Percentiles rank a stretch among this genome's conserved stretches.
These are phyloP conservation scores for Blastomussa wellsi DNA, from an alignment of 92 coral and sea anemone genomes.

Conservation along the genomic window DNA sequence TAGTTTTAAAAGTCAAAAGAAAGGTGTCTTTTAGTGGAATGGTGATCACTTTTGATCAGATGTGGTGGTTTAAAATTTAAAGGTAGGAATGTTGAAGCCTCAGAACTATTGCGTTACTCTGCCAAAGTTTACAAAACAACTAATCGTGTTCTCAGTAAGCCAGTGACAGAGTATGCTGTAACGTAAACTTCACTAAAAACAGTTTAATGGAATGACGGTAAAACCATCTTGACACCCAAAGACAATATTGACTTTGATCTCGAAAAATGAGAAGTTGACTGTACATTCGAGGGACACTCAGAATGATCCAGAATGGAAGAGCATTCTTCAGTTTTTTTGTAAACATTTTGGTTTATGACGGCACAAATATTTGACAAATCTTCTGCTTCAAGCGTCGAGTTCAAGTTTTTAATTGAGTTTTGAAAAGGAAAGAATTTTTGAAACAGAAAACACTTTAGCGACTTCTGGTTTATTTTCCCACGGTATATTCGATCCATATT, in stretches of 20 bases:
- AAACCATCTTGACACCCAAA: constrained; percentile 27
- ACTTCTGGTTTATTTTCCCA: constrained; percentile 44
- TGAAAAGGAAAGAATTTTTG: not conserved
- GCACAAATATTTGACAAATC: constrained; percentile 33
- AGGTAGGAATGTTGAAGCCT: not conserved
- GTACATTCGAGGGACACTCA: constrained; percentile 17
- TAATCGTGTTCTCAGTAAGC: constrained; percentile 17
- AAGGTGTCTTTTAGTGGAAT: not conserved
- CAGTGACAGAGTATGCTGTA: constrained; percentile 16
- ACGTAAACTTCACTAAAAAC: constrained; percentile 13
- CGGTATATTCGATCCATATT: constrained; percentile 57
- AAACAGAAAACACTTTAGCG: constrained; percentile 16
- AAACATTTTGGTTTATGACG: constrained; percentile 40
- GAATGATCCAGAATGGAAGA: constrained; percentile 8
- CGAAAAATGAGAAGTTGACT: constrained; percentile 30
- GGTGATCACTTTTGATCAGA: not conserved
- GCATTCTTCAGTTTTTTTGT: constrained; percentile 10
- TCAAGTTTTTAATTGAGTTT: not conserved
- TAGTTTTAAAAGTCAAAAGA: not conserved
- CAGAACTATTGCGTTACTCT: constrained; percentile 20
- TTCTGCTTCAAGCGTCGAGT: constrained; percentile 4
- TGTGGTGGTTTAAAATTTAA: not conserved
- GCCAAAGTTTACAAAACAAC: constrained; percentile 8
- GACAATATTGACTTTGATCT: constrained; percentile 49
- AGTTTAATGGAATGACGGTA: constrained; percentile 31